Evolutionary conservation across 2,113 vertebrate species (phyloP).

Genomic region (Condylura cristata): DNA sequence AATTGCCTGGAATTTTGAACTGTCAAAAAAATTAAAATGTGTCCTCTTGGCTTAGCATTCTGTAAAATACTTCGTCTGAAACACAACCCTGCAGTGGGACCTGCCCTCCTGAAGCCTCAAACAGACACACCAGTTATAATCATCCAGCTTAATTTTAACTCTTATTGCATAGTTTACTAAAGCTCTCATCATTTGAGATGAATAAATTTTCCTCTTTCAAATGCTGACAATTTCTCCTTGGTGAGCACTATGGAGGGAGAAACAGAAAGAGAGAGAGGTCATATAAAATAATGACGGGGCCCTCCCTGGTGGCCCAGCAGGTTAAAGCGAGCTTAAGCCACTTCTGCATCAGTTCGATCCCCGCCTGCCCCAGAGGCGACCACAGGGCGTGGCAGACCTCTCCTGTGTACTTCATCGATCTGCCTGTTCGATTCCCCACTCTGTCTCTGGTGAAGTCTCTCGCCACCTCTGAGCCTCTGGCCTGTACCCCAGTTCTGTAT

Average conservation of each 20-base stretch:
- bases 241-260: not conserved
- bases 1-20: not conserved
- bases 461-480: too few relatives aligned
- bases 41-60: not conserved
- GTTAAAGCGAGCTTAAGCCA: too few relatives aligned
- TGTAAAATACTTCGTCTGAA: not conserved
- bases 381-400: too few relatives aligned
- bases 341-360: too few relatives aligned
- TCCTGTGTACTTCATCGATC: too few relatives aligned
- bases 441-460: too few relatives aligned
- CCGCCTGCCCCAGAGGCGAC: too few relatives aligned
- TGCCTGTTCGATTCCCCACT: too few relatives aligned
- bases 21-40: not conserved
- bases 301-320: too few relatives aligned
- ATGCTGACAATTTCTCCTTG: not conserved
- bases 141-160: not conserved
- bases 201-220: not conserved
- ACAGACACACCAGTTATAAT: not conserved
- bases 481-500: too few relatives aligned
- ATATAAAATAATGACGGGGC: too few relatives aligned
- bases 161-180: not conserved
- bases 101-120: too few relatives aligned
- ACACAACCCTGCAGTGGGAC: not conserved
- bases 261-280: not conserved
- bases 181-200: not conserved